A percentile compares a stretch with the other conserved stretches of the same genome.
Conservation (phyloP, 2,797 vertebrate genomes). For the Xiphophorus birchmanni region DNA sequence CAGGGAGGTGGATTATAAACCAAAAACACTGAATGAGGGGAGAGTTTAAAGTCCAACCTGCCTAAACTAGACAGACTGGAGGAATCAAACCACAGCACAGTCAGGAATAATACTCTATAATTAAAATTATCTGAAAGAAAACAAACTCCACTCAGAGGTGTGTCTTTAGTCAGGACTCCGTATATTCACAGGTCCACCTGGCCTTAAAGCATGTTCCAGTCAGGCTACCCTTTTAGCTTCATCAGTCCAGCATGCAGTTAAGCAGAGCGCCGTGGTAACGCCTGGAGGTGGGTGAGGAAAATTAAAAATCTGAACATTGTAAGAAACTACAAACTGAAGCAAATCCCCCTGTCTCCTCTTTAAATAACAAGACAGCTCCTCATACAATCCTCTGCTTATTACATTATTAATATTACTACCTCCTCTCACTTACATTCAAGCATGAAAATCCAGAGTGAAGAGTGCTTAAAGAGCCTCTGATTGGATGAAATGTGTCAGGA, state of each 20-base stretch:
- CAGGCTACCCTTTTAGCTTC: neutral
- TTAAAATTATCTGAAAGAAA: conserved; percentile 27
- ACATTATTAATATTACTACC: conserved; percentile 35
- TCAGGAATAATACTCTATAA: conserved; percentile 41
- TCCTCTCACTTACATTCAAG: conserved; percentile 67
- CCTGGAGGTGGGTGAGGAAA: conserved; percentile 51
- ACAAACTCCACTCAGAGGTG: conserved; percentile 23
- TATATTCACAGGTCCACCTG: conserved; percentile 20
- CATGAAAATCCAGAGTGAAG: conserved; percentile 47
- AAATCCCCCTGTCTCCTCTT: neutral
- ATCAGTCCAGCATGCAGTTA: conserved; percentile 43
- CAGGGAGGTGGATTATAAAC: conserved; percentile 4
- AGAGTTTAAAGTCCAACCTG: conserved; percentile 1
- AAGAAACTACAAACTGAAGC: conserved; percentile 40
- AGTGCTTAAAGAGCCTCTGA: conserved; percentile 17
- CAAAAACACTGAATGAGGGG: conserved; percentile 18
- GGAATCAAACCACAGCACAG: conserved; percentile 53
- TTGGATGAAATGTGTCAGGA: conserved; percentile 17
- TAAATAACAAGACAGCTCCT: conserved; percentile 41
- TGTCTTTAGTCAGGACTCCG: conserved; percentile 16
- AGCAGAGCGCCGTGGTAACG: conserved; percentile 27
- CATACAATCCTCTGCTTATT: conserved; percentile 60
- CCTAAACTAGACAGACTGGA: conserved; percentile 19
- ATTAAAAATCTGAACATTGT: conserved; percentile 45
- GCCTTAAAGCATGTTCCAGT: conserved; percentile 49